These are phyloP conservation scores for Stenopsyche tienmushanensis DNA, from an alignment of 1,140 invertebrate species.

Conservation along the genomic window DNA sequence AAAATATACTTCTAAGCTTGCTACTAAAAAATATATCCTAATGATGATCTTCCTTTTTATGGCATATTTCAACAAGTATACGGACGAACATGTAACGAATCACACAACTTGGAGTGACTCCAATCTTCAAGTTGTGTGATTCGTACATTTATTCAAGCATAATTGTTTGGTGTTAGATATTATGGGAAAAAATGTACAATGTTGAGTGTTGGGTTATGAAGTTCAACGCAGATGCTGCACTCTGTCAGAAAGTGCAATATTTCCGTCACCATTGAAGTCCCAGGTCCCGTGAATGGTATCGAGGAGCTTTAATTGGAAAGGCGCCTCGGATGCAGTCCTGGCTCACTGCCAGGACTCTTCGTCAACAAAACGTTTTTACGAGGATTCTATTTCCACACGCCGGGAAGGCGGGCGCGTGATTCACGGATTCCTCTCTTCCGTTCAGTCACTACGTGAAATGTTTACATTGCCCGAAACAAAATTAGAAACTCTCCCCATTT, in stretches of 20 bases:
- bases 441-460: constrained; percentile 2
- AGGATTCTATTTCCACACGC: background rate
- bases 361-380: constrained; percentile 22
- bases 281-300: constrained; percentile 10
- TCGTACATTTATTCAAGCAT: too few relatives aligned
- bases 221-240: too few relatives aligned
- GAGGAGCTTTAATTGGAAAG: constrained; percentile 4
- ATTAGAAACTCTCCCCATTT: background rate
- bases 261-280: constrained; percentile 9
- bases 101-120: too few relatives aligned
- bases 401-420: constrained; percentile 1
- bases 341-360: constrained; percentile 4
- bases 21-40: too few relatives aligned
- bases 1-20: too few relatives aligned
- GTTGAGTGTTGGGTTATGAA: too few relatives aligned
- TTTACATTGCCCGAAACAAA: constrained; percentile 5
- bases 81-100: too few relatives aligned
- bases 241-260: background rate
- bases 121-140: too few relatives aligned
- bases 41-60: too few relatives aligned
- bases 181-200: too few relatives aligned
- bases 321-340: constrained; percentile 14
- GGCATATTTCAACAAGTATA: too few relatives aligned
- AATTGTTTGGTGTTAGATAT: too few relatives aligned
- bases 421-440: constrained; percentile 18